phyloP scores from a whole-genome alignment of 2,888 invertebrate species.

The Myopa testacea region DNA sequence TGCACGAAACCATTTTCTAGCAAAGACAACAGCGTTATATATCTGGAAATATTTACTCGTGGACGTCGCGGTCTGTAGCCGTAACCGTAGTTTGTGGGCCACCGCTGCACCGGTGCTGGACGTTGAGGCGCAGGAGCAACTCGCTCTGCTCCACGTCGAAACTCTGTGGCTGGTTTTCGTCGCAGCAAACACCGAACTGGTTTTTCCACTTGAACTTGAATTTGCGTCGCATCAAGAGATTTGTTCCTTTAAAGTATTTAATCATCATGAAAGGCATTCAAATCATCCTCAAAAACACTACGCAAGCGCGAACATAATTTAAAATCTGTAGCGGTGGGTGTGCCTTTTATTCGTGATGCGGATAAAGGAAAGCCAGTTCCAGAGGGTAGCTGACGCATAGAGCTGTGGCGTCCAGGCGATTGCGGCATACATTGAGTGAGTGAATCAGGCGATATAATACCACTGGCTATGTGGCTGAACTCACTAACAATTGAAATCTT shows the following conservation, averaged over 20 bases:
- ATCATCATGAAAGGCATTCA: slow-evolving; percentile 85
- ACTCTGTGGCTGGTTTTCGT: slow-evolving; percentile 50
- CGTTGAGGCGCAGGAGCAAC: slow-evolving; percentile 36
- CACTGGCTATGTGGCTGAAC: slow-evolving; percentile 89
- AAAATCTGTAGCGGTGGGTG: slow-evolving; percentile 35
- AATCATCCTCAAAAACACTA: slow-evolving; percentile 83
- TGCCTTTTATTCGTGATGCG: slow-evolving; percentile 38
- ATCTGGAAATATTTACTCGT: no score
- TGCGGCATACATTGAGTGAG: slow-evolving; percentile 87
- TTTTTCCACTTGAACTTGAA: no score
- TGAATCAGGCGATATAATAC: slow-evolving; percentile 93
- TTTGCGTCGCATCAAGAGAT: no score
- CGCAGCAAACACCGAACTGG: no score
- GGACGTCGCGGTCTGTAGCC: slow-evolving; percentile 50
- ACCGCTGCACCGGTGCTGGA: slow-evolving; percentile 33
- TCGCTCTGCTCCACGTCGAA: slow-evolving; percentile 52
- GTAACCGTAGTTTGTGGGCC: slow-evolving; percentile 44
- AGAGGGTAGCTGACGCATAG: slow-evolving; percentile 43
- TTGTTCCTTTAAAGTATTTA: no score
- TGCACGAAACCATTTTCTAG: no score
- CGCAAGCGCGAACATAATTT: slow-evolving; percentile 60
- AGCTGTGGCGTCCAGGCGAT: slow-evolving; percentile 70
- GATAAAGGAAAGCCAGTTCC: slow-evolving; percentile 41
- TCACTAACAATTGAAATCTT: slow-evolving; percentile 88
- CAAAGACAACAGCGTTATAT: no score